Conservation (phyloP, 2,888 invertebrate species). For the Agonopterix heracliana region DNA sequence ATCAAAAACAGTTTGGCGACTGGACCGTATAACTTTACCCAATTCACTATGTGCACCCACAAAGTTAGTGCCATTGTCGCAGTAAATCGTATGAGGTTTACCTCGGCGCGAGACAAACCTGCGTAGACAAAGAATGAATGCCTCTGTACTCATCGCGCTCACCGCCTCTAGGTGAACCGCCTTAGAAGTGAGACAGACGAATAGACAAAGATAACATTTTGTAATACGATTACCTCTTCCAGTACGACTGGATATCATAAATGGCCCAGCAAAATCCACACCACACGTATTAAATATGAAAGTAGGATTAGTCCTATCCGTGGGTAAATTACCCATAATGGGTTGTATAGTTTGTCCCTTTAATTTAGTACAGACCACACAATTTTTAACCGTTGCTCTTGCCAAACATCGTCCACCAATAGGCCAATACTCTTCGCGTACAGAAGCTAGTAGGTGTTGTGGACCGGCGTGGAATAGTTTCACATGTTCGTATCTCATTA, state of each 20-base stretch:
- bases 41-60: constrained; percentile 17
- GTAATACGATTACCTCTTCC: constrained; percentile 10
- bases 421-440: constrained; percentile 17
- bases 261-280: constrained; percentile 16
- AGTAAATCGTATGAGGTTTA: constrained; percentile 12
- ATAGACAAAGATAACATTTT: constrained; percentile 17
- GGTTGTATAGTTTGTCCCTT: constrained; percentile 6
- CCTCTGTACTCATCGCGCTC: constrained; percentile 11
- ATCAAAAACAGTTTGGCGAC: too few relatives aligned
- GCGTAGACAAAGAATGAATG: constrained; percentile 11
- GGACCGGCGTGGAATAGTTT: constrained; percentile 15
- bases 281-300: constrained; percentile 12
- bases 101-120: constrained; percentile 17
- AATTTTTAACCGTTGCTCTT: constrained; percentile 5
- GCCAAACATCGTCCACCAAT: constrained; percentile 14
- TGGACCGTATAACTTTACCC: constrained; percentile 12
- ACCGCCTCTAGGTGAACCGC: constrained; percentile 13
- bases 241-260: constrained; percentile 11
- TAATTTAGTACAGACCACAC: constrained; percentile 8
- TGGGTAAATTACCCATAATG: too few relatives aligned
- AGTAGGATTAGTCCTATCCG: constrained; percentile 14
- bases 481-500: constrained; percentile 8
- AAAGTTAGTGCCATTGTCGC: constrained; percentile 18
- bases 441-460: constrained; percentile 13
- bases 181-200: too few relatives aligned